Base-by-base conservation (phyloP, 2,113 vertebrate species). In the Pollachius pollachius region DNA sequence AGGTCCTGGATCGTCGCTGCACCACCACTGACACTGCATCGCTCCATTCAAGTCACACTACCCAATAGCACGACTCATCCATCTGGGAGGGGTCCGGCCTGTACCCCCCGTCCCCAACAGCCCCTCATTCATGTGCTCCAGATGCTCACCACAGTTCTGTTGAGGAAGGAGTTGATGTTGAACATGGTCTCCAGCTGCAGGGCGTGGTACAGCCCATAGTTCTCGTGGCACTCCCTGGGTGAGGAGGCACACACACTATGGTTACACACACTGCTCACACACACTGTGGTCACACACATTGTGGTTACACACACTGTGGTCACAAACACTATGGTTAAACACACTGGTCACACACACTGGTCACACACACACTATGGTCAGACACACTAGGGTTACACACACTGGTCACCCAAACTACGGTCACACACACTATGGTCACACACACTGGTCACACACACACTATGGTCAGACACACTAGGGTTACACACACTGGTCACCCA, bases 131-230 rank as follows among this genome's bases (percentile, higher is more conserved):
- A 34, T 34, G 30, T 34, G 30, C 4, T 7, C 30, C 15, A 0
- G 27, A 64, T 16, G 86, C 95, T 89, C 84, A 97, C 97, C 91
- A 92, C 84, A 21, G 88, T 91, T 67, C 92, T 86, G 87, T 94
- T 93, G 64, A 99, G 85, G 80, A 94, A 90, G 8, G 90, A 83
- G 79, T 94, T 94, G 62, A 98, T 82, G 76, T 96, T 93, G 79
- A 97, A 97, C 52, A 91, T 77, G 30, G 94, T 87, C 70, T 98
- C 94, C 41, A 99, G 89, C 70, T 95, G 94, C 71, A 99, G 92
- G 3, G 95, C 92, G 8, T 94, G 87, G 76, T 97, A 99, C 77
- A 97, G 85, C 21, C 96, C 96, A 74, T 91, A 95, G 78, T 95
- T 95, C 54, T 96, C 92, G 73, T 94, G 93, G 89, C 97, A 99